Evolutionary conservation across 1,140 invertebrate species (phyloP).

Genomic region (Diprion similis): DNA sequence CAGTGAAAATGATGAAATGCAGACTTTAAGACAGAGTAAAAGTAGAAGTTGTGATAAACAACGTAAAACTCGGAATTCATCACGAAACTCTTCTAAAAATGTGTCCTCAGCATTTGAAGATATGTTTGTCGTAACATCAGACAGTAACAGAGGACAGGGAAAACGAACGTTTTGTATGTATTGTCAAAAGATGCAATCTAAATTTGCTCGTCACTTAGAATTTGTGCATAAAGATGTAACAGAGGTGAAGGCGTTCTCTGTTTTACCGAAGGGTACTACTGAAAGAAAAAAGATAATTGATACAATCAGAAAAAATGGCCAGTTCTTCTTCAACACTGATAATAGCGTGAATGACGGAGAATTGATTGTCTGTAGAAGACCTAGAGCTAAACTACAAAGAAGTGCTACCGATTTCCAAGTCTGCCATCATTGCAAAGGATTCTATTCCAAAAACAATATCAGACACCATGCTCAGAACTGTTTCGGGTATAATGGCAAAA

Average conservation of each 20-base stretch:
- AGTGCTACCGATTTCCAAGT: constrained; percentile 7
- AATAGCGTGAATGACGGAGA: constrained; percentile 17
- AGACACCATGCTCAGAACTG: constrained; percentile 1
- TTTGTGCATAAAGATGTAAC: constrained; percentile 5
- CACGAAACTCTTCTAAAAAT: constrained; percentile 13
- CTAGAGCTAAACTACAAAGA: neutral
- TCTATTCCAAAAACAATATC: neutral
- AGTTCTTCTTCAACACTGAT: constrained; percentile 11
- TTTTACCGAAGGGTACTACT: neutral
- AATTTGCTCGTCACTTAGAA: constrained; percentile 13
- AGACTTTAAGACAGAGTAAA: neutral
- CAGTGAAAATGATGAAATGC: neutral
- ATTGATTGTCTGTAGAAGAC: constrained; percentile 15
- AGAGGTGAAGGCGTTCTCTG: constrained; percentile 12
- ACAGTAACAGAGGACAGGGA: constrained; percentile 9
- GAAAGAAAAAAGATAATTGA: constrained; percentile 16
- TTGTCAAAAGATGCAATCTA: constrained; percentile 12
- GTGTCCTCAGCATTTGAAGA: constrained; percentile 15
- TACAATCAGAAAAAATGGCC: constrained; percentile 10
- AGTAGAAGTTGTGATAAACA: constrained; percentile 3
- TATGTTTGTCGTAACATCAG: constrained; percentile 19
- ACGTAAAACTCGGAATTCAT: constrained; percentile 6
- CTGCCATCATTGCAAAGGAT: neutral
- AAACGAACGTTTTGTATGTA: constrained; percentile 12
- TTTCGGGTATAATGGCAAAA: constrained; percentile 14